Base-by-base conservation (phyloP, 1,140 invertebrate genomes). In the Neodiprion pinetum region DNA sequence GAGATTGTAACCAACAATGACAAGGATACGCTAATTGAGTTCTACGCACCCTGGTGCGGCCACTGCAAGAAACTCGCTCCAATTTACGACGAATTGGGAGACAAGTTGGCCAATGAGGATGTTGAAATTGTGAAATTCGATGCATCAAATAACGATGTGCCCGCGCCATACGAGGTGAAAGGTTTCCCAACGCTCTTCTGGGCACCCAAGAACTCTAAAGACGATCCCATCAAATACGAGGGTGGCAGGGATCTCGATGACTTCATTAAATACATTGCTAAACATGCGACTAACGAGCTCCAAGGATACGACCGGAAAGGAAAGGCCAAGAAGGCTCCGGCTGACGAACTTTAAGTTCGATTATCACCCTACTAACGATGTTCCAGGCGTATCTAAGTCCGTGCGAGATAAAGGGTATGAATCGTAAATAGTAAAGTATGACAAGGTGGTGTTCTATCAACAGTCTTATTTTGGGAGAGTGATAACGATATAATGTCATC, bases 21-120 rank as follows among this genome's bases (percentile, higher is more conserved):
- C 47, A 96, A 98, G 84, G 98, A 99, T 89, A 96, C 96, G 7
- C 90, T 99, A 7, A 93, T 99, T 78, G 98, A 99, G 88, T 99
- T 99, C 89, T 99, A 99, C 89, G 98, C 98, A 49, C 97, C 98
- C 0, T 99, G 98, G 98, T 99, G 98, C 88, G 98, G 98, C 78
- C 98, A 99, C 84, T 99, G 98, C 90, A 99, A 99, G 89, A 97
- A 96, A 86, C 90, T 99, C 17, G 92, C 96, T 1, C 98, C 98
- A 40, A 92, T 96, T 69, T 99, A 92, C 88, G 97, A 99, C 75
- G 97, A 99, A 88, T 89, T 99, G 48, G 98, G 96, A 69, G 93
- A 95, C 75, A 98, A 97, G 92, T 87, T 99, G 82, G 92, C 93
- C 78, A 89, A 95, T 81, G 98, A 99, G 88, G 92, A 96, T 76